Percentiles rank a stretch among this genome's conserved stretches.
phyloP scores from a whole-genome alignment of 2,888 invertebrate genomes.

The Euspilapteryx auroguttella region DNA sequence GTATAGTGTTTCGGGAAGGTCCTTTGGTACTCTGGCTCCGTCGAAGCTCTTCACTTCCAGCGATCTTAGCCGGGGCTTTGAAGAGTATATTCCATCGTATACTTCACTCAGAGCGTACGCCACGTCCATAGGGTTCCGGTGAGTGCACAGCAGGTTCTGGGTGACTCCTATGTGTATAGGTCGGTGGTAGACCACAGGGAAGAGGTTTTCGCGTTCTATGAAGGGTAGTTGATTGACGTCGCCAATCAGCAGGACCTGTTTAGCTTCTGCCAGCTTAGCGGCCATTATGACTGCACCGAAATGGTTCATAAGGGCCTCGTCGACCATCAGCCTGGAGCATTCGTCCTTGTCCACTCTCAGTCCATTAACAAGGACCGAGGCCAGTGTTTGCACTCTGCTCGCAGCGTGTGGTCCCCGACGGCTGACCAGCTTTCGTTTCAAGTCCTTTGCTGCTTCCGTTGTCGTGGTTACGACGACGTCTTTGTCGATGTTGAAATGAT shows the following conservation, averaged over 20 bases:
- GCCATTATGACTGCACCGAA: too few species aligned
- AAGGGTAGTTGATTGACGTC: constrained; percentile 12
- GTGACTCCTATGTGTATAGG: constrained; percentile 3
- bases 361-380: too few species aligned
- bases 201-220: constrained; percentile 11
- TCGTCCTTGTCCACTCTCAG: not conserved
- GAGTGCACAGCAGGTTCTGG: constrained; percentile 5
- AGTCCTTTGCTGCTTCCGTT: not conserved
- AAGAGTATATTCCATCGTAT: constrained; percentile 4
- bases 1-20: constrained; percentile 4
- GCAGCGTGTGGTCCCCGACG: constrained; percentile 1
- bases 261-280: constrained; percentile 4
- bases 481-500: not conserved
- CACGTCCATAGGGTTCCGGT: constrained; percentile 9
- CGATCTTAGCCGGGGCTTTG: not conserved
- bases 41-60: not conserved
- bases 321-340: constrained; percentile 5
- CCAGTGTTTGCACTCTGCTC: constrained; percentile 1
- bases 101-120: constrained; percentile 5
- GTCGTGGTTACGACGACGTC: not conserved
- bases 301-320: too few species aligned
- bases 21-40: constrained; percentile 1
- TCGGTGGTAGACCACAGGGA: constrained; percentile 4
- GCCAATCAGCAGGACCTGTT: constrained; percentile 9
- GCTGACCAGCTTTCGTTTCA: not conserved